phyloP scores from a whole-genome alignment of 2,797 vertebrate genomes.

The Melanotaenia nigrans region DNA sequence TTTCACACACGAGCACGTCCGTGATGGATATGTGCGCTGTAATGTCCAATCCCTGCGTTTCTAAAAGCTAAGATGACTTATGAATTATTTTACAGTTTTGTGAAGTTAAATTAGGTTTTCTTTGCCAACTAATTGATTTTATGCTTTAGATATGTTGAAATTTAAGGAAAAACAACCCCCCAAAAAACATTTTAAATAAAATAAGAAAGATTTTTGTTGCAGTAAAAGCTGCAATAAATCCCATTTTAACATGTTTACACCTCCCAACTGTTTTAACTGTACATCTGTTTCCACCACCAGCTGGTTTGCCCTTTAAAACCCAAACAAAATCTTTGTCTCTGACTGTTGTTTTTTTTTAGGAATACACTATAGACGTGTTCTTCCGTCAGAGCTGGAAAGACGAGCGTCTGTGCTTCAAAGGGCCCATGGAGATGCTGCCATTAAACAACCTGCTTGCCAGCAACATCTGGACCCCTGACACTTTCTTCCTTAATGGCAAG shows the following conservation, averaged over 20 bases:
- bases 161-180: too few species aligned
- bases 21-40: conserved; percentile 25
- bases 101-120: neutral
- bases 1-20: conserved; percentile 12
- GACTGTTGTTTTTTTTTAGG: conserved; percentile 69
- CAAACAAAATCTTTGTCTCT: neutral
- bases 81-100: conserved; percentile 4
- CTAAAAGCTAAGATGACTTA: conserved; percentile 13
- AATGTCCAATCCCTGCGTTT: conserved; percentile 20
- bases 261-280: too few species aligned
- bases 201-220: too few species aligned
- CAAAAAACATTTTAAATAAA: too few species aligned
- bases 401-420: conserved; percentile 94
- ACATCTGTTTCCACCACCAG: neutral
- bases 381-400: conserved; percentile 97
- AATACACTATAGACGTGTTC: conserved; percentile 96
- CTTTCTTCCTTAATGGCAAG: conserved; percentile 96
- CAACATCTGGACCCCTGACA: conserved; percentile 97
- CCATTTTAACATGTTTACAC: too few species aligned
- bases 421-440: conserved; percentile 92
- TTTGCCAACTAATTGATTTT: too few species aligned
- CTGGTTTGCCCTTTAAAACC: neutral
- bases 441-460: conserved; percentile 95
- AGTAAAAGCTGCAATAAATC: too few species aligned
- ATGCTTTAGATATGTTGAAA: too few species aligned